Evolutionary conservation across 1,140 invertebrate genomes (phyloP).

Genomic region (Dendroctonus ponderosae): DNA sequence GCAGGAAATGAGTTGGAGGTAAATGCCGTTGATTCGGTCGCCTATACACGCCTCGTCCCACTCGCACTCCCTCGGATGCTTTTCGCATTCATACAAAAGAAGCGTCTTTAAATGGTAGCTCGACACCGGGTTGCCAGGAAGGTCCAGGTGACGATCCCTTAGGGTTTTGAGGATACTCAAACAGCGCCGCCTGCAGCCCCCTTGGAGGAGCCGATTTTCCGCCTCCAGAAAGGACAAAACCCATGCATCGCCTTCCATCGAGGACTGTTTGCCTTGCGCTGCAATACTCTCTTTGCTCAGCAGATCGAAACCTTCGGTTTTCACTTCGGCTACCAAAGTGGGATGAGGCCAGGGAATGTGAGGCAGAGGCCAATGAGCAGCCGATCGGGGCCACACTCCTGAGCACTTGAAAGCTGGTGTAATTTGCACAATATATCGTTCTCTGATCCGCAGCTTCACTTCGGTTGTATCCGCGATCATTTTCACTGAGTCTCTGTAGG

Average conservation of each 20-base stretch:
- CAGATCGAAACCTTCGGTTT: constrained; percentile 91
- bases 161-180: constrained; percentile 87
- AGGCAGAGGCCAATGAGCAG: constrained; percentile 88
- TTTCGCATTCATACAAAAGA: constrained; percentile 92
- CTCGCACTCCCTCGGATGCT: constrained; percentile 86
- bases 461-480: constrained; percentile 94
- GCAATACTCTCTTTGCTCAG: constrained; percentile 81
- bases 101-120: constrained; percentile 88
- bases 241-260: constrained; percentile 95
- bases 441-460: constrained; percentile 82
- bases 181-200: constrained; percentile 74
- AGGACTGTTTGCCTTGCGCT: constrained; percentile 80
- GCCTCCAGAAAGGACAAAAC: constrained; percentile 86
- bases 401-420: constrained; percentile 94
- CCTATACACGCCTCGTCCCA: constrained; percentile 89
- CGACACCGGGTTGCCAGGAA: constrained; percentile 83
- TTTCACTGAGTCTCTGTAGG: constrained; percentile 87
- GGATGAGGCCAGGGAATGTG: constrained; percentile 89
- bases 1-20: constrained; percentile 93
- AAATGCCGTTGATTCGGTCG: constrained; percentile 91
- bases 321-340: constrained; percentile 86
- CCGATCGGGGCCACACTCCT: constrained; percentile 89
- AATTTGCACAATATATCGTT: constrained; percentile 88
- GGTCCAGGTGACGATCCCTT: constrained; percentile 83
- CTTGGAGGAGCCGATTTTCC: constrained; percentile 80